phyloP scores from a whole-genome alignment of 2,113 vertebrate species.

The Muscicapa adusta region DNA sequence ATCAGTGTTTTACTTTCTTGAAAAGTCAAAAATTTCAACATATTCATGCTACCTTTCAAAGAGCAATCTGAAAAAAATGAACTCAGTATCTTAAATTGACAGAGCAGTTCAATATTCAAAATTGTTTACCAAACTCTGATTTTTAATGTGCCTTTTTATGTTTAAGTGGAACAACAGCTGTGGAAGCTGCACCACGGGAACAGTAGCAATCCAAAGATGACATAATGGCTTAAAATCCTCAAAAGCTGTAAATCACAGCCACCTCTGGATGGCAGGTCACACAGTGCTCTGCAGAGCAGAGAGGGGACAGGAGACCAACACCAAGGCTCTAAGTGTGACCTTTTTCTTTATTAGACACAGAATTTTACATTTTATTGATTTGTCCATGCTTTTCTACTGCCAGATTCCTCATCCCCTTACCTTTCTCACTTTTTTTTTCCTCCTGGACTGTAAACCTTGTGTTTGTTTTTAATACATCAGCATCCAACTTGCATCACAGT shows the following conservation, averaged over 20 bases:
- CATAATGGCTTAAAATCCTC: not conserved
- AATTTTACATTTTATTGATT: not conserved
- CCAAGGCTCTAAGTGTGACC: fast-evolving
- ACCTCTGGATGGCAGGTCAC: not conserved
- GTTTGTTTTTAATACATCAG: not conserved
- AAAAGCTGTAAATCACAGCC: not conserved
- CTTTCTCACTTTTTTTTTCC: not conserved
- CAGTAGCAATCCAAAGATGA: not conserved
- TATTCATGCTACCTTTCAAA: not conserved
- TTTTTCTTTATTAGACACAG: not conserved
- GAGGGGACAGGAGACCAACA: not conserved
- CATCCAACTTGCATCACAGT: not conserved
- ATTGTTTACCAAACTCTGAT: not conserved
- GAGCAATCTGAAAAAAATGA: not conserved
- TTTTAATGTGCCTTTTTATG: not conserved
- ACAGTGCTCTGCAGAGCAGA: not conserved
- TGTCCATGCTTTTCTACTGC: not conserved
- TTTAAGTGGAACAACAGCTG: not conserved
- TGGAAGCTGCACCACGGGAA: not conserved
- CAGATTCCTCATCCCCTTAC: not conserved
- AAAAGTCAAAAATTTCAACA: not conserved
- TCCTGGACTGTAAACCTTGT: not conserved
- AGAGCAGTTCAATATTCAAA: not conserved
- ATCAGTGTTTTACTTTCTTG: not conserved
- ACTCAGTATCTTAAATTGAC: not conserved